phyloP scores from a whole-genome alignment of 2,113 vertebrate genomes.

The Centropristis striata region DNA sequence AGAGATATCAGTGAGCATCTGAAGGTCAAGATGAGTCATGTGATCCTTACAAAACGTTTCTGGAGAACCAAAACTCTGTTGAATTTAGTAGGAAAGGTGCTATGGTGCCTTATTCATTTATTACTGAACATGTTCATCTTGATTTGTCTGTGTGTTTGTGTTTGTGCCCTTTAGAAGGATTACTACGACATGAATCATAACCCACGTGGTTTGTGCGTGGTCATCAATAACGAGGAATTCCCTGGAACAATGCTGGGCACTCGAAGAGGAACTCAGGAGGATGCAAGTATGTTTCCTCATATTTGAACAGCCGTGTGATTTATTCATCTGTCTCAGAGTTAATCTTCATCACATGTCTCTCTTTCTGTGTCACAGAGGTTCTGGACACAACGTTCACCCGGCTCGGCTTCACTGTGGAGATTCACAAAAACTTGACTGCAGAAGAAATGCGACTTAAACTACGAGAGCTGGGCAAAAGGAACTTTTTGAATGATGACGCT shows the following conservation, averaged over 20 bases:
- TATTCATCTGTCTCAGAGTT: not conserved
- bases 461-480: constrained; percentile 28
- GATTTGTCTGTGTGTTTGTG: not conserved
- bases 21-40: too few species aligned
- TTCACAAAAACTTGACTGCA: constrained; percentile 72
- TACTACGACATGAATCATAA: constrained; percentile 61
- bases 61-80: too few species aligned
- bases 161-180: constrained; percentile 39
- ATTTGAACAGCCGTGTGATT: not conserved
- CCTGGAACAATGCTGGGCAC: fast-evolving
- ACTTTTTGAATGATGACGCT: constrained; percentile 80
- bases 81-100: too few species aligned
- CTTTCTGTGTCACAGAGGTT: constrained; percentile 68
- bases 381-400: constrained; percentile 75
- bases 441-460: constrained; percentile 50
- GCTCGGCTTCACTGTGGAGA: constrained; percentile 82
- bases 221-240: constrained; percentile 81
- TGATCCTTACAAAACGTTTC: too few species aligned
- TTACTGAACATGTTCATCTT: not conserved
- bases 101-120: not conserved
- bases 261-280: constrained; percentile 65
- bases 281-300: constrained; percentile 65
- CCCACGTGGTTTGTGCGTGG: constrained; percentile 76
- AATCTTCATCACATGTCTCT: not conserved
- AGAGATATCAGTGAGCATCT: too few species aligned